phyloP scores from a whole-genome alignment of 2,113 vertebrate genomes.

The Synodontis membranacea region DNA sequence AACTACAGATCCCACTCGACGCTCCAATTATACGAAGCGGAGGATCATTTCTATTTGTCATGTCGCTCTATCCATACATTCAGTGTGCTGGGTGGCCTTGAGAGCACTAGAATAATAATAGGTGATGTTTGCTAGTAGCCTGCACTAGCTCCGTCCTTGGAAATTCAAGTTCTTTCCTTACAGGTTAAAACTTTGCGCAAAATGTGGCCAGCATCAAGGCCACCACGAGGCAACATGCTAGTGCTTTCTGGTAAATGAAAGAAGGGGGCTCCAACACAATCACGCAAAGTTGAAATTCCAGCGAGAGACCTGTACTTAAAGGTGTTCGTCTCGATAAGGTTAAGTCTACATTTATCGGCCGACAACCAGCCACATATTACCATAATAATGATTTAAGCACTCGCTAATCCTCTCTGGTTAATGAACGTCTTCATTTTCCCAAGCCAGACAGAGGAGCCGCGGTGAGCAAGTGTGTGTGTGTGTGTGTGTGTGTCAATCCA shows the following conservation, averaged over 20 bases:
- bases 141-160: slow-evolving; percentile 9
- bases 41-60: slow-evolving; percentile 19
- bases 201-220: slow-evolving; percentile 21
- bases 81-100: slow-evolving; percentile 30
- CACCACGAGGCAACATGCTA: not conserved
- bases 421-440: slow-evolving; percentile 94
- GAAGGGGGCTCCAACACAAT: slow-evolving; percentile 68
- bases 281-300: slow-evolving; percentile 82
- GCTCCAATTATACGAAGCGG: slow-evolving; percentile 21
- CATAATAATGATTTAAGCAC: slow-evolving; percentile 90
- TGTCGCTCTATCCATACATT: slow-evolving; percentile 34
- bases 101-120: slow-evolving; percentile 30
- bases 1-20: slow-evolving; percentile 41
- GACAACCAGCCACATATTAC: slow-evolving; percentile 89
- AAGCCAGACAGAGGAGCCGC: slow-evolving; percentile 63
- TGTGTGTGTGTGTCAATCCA: slow-evolving; percentile 68
- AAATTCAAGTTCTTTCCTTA: slow-evolving; percentile 6
- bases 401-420: slow-evolving; percentile 88
- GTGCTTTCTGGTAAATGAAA: slow-evolving; percentile 25
- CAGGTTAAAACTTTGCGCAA: not conserved
- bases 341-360: slow-evolving; percentile 83
- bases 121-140: slow-evolving; percentile 6
- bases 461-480: slow-evolving; percentile 53
- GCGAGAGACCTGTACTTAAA: slow-evolving; percentile 80
- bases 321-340: slow-evolving; percentile 89